Percentiles rank a stretch among this genome's conserved stretches.
These are phyloP conservation scores for Pipistrellus pygmaeus DNA, from an alignment of 2,797 vertebrate species.

Conservation along the genomic window DNA sequence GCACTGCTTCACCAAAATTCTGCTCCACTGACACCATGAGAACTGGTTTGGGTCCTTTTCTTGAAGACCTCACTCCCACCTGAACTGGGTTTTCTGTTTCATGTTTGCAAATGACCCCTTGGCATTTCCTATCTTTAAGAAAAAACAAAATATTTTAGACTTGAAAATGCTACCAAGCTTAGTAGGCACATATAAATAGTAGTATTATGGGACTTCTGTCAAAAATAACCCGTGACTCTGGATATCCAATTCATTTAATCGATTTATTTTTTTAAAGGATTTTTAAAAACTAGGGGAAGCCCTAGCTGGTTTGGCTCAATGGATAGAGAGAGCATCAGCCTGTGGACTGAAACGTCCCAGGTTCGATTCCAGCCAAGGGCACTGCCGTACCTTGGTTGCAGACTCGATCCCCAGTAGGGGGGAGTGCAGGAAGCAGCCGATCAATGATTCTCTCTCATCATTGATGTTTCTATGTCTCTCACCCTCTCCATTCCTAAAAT, in stretches of 20 bases:
- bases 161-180: slow-evolving; percentile 36
- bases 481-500: too few relatives aligned
- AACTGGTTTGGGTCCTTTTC: not conserved
- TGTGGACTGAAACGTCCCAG: too few relatives aligned
- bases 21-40: not conserved
- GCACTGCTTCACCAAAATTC: not conserved
- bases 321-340: too few relatives aligned
- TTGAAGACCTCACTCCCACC: not conserved
- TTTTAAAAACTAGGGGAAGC: not conserved
- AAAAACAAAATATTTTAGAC: slow-evolving; percentile 25
- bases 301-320: too few relatives aligned
- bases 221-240: not conserved
- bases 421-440: too few relatives aligned
- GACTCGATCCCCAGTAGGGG: too few relatives aligned
- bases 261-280: not conserved
- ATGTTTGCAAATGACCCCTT: not conserved
- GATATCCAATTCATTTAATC: not conserved
- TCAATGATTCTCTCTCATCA: too few relatives aligned
- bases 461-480: too few relatives aligned
- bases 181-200: not conserved
- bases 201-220: not conserved
- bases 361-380: too few relatives aligned
- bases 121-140: slow-evolving; percentile 23
- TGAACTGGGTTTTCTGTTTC: slow-evolving; percentile 23
- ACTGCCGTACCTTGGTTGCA: too few relatives aligned